A percentile compares a stretch with the other conserved stretches of the same genome.
These are phyloP conservation scores for human (Homo sapiens) DNA, from an alignment of 2,113 vertebrate genomes.

Conservation along the genomic window DNA sequence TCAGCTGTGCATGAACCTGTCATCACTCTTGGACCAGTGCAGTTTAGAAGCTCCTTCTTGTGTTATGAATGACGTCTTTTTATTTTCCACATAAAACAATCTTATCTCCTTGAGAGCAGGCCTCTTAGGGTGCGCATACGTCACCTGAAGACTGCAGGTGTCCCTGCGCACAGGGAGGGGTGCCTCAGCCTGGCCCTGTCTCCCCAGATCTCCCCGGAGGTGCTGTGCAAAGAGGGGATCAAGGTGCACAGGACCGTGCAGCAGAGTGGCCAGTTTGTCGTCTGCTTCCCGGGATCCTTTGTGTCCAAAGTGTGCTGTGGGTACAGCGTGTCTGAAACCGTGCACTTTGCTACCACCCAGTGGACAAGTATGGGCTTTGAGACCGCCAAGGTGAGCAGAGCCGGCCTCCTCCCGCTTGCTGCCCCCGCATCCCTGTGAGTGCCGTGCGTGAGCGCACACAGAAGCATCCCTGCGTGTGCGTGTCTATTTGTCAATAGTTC, in stretches of 20 bases:
- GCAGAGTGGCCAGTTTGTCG: conserved; percentile 97
- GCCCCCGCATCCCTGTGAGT: background rate
- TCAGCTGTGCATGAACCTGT: rapidly evolving
- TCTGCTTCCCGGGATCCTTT: conserved; percentile 98
- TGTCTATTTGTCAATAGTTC: rapidly evolving
- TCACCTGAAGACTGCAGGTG: too few relatives aligned
- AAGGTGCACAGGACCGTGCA: conserved; percentile 97
- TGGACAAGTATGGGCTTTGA: conserved; percentile 98
- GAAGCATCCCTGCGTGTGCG: rapidly evolving
- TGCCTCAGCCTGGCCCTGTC: background rate
- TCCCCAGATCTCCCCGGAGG: conserved; percentile 96
- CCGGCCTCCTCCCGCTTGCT: background rate
- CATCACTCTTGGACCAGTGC: background rate
- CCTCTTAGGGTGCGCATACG: rapidly evolving
- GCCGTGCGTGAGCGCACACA: rapidly evolving
- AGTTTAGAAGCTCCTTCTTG: background rate
- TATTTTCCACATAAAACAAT: background rate
- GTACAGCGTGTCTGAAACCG: conserved; percentile 98
- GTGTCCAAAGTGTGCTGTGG: conserved; percentile 99
- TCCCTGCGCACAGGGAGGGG: rapidly evolving
- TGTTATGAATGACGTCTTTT: background rate
- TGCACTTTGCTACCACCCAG: conserved; percentile 99
- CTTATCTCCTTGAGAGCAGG: background rate
- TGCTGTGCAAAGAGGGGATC: conserved; percentile 97
- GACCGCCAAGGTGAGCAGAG: conserved; percentile 93